Base-by-base conservation (phyloP, 2,113 vertebrate species). In the Myotis yumanensis region DNA sequence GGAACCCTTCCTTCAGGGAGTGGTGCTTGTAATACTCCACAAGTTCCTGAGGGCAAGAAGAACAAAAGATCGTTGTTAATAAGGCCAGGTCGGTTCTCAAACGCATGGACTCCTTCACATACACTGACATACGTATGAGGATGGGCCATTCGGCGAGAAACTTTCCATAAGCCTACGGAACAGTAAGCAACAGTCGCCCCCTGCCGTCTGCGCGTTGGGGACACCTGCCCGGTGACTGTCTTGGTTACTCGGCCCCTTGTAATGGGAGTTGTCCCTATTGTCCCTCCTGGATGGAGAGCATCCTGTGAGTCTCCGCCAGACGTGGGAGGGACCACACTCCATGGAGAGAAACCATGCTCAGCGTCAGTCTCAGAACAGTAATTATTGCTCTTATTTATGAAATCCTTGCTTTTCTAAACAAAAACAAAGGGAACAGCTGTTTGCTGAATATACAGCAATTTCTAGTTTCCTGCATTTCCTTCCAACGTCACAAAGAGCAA, bases 21-120 rank as follows among this genome's bases (percentile, higher is more conserved):
- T 99, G 99, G 94, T 99, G 99, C 86, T 99, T 99, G 97, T 99
- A 99, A 96, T 99, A 99, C 89, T 99, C 99, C 28, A 99, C 98
- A 1, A 99, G 98, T 97, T 99, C 99, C 99, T 99, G 98, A 91
- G 81, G 82, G 95, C 81, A 54, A 43, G 20, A 93, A 95, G 64
- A 87, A 95, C 0, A 77, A 4, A 35, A 28, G 20, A 57, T 64
- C n/a, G 93, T 3, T 86, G 93, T 93, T 95, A 68, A 96, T 2
- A 40, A 89, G 37, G 75, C 82, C 32, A 69, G 2, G 81, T 95
- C 73, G 62, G n/a, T 43, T 64, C 77, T 94, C 80, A 91, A 72
- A 89, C 22, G 76, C 22, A 30, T 25, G 22, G 37, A 62, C 18
- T 68, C 37, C 51, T 77, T 20, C 52, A 66, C 40, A 86, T 54